Evolutionary conservation across 2,888 invertebrate species (phyloP).

Genomic region (Dolomedes plantarius): DNA sequence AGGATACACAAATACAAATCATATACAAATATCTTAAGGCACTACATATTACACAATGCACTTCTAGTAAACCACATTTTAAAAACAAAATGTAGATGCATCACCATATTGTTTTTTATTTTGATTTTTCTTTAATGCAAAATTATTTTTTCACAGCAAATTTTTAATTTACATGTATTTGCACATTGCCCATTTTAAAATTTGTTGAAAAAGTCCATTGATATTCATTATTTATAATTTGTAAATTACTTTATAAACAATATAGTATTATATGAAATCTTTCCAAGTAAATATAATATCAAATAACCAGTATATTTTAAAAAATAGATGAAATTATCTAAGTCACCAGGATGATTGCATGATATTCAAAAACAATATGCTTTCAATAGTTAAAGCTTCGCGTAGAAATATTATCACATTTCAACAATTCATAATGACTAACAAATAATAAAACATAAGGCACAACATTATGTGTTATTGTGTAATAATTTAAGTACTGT

Average conservation of each 20-base stretch:
- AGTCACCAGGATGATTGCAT: background rate
- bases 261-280: too few relatives aligned
- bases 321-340: background rate
- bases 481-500: background rate
- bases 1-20: slow-evolving; percentile 54
- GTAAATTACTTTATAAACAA: too few relatives aligned
- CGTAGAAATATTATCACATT: background rate
- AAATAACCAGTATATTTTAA: too few relatives aligned
- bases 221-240: too few relatives aligned
- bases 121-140: slow-evolving; percentile 11
- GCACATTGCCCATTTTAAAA: slow-evolving; percentile 60
- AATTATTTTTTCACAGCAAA: background rate
- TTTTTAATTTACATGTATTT: slow-evolving; percentile 57
- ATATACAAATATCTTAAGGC: slow-evolving; percentile 56
- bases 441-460: background rate
- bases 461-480: background rate
- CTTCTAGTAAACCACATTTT: slow-evolving; percentile 30
- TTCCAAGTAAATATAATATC: too few relatives aligned
- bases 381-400: slow-evolving; percentile 6
- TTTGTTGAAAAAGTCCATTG: background rate
- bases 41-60: slow-evolving; percentile 59
- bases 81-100: slow-evolving; percentile 21
- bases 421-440: slow-evolving; percentile 6
- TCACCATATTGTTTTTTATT: slow-evolving; percentile 35
- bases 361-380: background rate